Evolutionary conservation across 2,113 vertebrate genomes (phyloP).

Genomic region (Narcine bancroftii): DNA sequence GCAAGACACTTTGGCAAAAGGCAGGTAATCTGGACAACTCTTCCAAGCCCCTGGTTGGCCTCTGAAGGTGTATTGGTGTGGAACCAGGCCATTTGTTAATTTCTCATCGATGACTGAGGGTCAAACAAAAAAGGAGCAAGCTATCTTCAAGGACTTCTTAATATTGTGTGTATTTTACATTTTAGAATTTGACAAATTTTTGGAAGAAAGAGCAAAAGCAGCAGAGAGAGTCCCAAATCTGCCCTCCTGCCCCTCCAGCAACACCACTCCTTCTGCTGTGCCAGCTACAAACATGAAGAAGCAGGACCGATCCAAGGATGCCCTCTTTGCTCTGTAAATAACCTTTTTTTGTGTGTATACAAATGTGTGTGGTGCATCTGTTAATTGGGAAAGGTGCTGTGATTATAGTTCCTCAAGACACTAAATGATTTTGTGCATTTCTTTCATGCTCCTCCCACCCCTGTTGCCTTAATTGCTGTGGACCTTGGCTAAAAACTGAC

Average conservation of each 20-base stretch:
- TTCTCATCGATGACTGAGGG: background rate
- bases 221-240: slow-evolving; percentile 78
- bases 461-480: background rate
- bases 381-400: slow-evolving; percentile 16
- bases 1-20: background rate
- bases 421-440: slow-evolving; percentile 1
- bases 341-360: background rate
- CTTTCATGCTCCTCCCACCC: background rate
- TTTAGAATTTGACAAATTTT: slow-evolving; percentile 93
- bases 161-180: background rate
- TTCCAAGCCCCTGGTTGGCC: background rate
- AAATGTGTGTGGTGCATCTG: background rate
- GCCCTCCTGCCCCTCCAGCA: slow-evolving; percentile 68
- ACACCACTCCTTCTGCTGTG: slow-evolving; percentile 53
- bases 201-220: slow-evolving; percentile 94
- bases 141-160: background rate
- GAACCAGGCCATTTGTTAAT: background rate
- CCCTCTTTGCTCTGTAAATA: slow-evolving; percentile 80
- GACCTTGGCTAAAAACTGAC: background rate
- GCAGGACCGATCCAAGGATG: slow-evolving; percentile 68
- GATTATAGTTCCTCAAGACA: background rate
- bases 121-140: background rate
- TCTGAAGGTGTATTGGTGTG: background rate
- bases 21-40: background rate
- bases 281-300: slow-evolving; percentile 66